Evolutionary conservation across 1,140 invertebrate species (phyloP).

Genomic region (Drosophila nikananu): DNA sequence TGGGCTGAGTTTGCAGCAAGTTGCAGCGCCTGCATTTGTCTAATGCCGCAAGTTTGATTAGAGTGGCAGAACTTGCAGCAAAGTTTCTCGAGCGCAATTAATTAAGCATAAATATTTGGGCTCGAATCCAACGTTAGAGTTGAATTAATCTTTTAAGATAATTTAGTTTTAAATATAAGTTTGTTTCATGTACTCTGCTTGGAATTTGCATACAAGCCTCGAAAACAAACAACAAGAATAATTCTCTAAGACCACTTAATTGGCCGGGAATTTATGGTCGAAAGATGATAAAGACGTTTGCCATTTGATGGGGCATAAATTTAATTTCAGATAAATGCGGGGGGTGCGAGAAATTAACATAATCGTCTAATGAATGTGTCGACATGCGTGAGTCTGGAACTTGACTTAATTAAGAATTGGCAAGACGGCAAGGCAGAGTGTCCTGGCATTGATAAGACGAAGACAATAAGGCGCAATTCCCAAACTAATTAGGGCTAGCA

Average conservation of each 20-base stretch:
- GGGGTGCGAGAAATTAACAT: conserved; percentile 52
- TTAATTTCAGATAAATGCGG: conserved; percentile 33
- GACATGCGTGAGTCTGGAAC: conserved; percentile 10
- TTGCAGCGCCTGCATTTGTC: conserved; percentile 46
- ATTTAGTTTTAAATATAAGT: background rate
- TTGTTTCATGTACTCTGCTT: background rate
- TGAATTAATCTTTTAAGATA: background rate
- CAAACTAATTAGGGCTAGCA: conserved; percentile 57
- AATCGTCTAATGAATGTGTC: conserved; percentile 61
- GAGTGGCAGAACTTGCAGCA: conserved; percentile 28
- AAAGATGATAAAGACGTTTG: conserved; percentile 8
- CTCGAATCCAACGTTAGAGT: background rate
- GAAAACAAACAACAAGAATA: background rate
- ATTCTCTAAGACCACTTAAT: conserved; percentile 21
- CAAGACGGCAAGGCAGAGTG: background rate
- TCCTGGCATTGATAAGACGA: conserved; percentile 17
- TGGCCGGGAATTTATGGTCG: background rate
- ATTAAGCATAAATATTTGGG: conserved; percentile 24
- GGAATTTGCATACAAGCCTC: background rate
- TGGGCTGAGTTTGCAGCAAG: conserved; percentile 16
- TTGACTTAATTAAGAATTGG: conserved; percentile 17
- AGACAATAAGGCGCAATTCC: conserved; percentile 21
- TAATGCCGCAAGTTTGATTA: conserved; percentile 69
- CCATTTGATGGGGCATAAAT: conserved; percentile 33
- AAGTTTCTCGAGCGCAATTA: conserved; percentile 33